A percentile compares a stretch with the other conserved stretches of the same genome.
Conservation (phyloP, 2,888 invertebrate species). For the Prionchulus punctatus region DNA sequence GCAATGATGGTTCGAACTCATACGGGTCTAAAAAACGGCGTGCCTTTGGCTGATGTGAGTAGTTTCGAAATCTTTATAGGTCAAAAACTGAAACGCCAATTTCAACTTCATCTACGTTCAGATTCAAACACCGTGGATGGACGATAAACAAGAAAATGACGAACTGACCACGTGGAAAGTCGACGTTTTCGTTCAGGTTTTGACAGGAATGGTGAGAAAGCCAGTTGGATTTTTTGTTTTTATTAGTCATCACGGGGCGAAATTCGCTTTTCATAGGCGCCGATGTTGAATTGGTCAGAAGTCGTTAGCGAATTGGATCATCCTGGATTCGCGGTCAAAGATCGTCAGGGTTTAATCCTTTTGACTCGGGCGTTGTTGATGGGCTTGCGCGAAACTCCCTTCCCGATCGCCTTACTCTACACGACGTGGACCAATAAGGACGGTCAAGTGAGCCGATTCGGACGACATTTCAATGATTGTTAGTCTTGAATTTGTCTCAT, state of each 20-base stretch:
- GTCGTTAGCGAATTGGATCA: constrained; percentile 80
- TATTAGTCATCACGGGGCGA: background rate
- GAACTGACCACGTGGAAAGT: constrained; percentile 64
- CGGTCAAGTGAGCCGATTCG: constrained; percentile 17
- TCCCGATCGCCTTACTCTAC: constrained; percentile 71
- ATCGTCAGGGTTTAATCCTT: constrained; percentile 63
- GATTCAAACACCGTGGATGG: constrained; percentile 15
- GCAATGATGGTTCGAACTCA: constrained; percentile 72
- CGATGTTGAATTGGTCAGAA: constrained; percentile 65
- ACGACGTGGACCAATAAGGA: constrained; percentile 71
- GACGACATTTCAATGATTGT: background rate
- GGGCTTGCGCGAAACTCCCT: constrained; percentile 40
- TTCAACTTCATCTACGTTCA: no score
- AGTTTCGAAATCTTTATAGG: constrained; percentile 15
- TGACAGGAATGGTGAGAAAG: constrained; percentile 58
- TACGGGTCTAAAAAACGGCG: constrained; percentile 50
- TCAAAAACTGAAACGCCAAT: no score
- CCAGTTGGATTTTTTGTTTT: background rate
- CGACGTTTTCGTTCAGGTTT: constrained; percentile 76
- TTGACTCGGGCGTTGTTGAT: constrained; percentile 63
- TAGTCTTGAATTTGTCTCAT: constrained; percentile 13
- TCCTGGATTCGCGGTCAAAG: constrained; percentile 68
- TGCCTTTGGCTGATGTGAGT: constrained; percentile 21
- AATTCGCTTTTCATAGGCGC: constrained; percentile 24
- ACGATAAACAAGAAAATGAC: constrained; percentile 21